Base-by-base conservation (phyloP, 2,888 invertebrate species). In the Tiphia femorata region DNA sequence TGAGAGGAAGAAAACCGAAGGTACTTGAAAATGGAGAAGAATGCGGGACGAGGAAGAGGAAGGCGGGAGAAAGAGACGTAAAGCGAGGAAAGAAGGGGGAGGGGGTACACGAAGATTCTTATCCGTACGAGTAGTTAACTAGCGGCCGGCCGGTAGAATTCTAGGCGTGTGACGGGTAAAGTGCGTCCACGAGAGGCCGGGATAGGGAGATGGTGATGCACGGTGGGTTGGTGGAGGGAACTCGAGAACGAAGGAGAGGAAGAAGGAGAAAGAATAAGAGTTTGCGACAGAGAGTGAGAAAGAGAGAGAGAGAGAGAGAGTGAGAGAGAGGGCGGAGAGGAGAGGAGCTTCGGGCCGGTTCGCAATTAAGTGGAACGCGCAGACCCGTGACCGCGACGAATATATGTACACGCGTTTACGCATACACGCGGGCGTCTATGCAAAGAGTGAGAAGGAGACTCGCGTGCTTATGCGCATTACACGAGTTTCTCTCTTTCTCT, bases 361-460 rank as follows among this genome's bases (percentile, higher is more conserved):
- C 23, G 49, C 49, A 33, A 50, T 41, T 42, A 50, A 42, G 33
- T 50, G 49, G 23, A 50, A 42, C 17, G 49, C 41, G 27, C 25
- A 29, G 40, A n/a, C 21, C 25, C 43, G 43, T 17, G 43, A 43
- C 43, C 43, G 35, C 23, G 48, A 16, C 21, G 47, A 19, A 30
- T 47, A 35, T 20, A 23, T 38, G 14, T n/a, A n/a, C n/a, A n/a
- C n/a, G n/a, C n/a, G n/a, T n/a, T n/a, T n/a, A n/a, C n/a, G n/a
- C n/a, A n/a, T n/a, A n/a, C n/a, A n/a, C n/a, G n/a, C n/a, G n/a
- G n/a, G n/a, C n/a, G n/a, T n/a, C n/a, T n/a, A n/a, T n/a, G n/a
- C n/a, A n/a, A n/a, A n/a, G n/a, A n/a, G n/a, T n/a, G n/a, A n/a
- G n/a, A n/a, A n/a, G n/a, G n/a, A n/a, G n/a, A n/a, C n/a, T n/a